These are phyloP conservation scores for Hydraecia micacea DNA, from an alignment of 2,888 invertebrate genomes.

Conservation along the genomic window DNA sequence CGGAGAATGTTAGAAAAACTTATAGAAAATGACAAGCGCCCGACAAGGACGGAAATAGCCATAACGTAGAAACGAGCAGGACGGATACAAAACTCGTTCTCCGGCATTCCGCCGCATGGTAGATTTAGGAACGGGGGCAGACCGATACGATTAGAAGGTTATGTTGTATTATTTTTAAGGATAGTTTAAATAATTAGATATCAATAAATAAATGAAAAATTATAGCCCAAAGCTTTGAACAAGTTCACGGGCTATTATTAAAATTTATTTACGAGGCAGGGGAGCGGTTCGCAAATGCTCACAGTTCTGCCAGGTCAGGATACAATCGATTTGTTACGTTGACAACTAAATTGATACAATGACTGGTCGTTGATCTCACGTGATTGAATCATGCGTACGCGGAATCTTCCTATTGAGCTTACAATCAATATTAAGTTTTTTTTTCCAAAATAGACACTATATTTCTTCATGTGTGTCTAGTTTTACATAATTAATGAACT, in stretches of 20 bases:
- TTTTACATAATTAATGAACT: slow-evolving; percentile 28
- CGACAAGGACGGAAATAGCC: slow-evolving; percentile 84
- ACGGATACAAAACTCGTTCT: slow-evolving; percentile 89
- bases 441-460: slow-evolving; percentile 22
- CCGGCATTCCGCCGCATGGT: slow-evolving; percentile 89
- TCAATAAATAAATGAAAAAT: slow-evolving; percentile 79
- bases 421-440: slow-evolving; percentile 20
- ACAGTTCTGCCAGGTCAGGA: slow-evolving; percentile 58
- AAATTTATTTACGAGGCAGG: slow-evolving; percentile 71
- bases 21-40: slow-evolving; percentile 90
- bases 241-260: slow-evolving; percentile 69
- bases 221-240: slow-evolving; percentile 70
- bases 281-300: slow-evolving; percentile 67
- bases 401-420: slow-evolving; percentile 24
- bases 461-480: not conserved
- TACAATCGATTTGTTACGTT: slow-evolving; percentile 64
- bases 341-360: slow-evolving; percentile 68
- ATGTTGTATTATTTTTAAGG: slow-evolving; percentile 88
- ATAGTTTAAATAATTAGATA: slow-evolving; percentile 79
- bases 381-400: slow-evolving; percentile 49
- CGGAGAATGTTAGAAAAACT: slow-evolving; percentile 90
- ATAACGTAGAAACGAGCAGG: slow-evolving; percentile 83
- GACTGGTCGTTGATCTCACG: slow-evolving; percentile 59
- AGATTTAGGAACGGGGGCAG: slow-evolving; percentile 90
- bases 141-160: slow-evolving; percentile 89